Evolutionary conservation across 2,888 invertebrate genomes (phyloP).

Genomic region (Balanococcus diminutus): DNA sequence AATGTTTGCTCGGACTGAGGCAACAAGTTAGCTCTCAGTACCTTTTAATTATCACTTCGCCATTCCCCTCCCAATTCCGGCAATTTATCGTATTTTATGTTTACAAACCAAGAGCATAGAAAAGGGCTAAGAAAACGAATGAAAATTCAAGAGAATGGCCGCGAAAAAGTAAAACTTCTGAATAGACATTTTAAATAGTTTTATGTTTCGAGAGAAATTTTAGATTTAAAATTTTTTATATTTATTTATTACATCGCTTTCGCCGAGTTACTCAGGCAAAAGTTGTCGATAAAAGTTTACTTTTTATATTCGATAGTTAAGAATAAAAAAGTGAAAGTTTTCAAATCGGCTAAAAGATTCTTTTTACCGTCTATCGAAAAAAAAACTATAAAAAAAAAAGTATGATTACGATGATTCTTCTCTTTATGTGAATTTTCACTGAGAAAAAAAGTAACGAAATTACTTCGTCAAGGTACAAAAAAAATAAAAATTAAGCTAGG

Average conservation of each 20-base stretch:
- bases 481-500: neutral
- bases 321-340: conserved; percentile 7
- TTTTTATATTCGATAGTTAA: neutral
- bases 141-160: conserved; percentile 6
- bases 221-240: conserved; percentile 20
- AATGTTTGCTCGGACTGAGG: neutral
- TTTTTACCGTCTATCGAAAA: neutral
- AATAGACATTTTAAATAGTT: conserved; percentile 42
- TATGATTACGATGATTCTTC: neutral
- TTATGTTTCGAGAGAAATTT: neutral
- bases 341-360: neutral
- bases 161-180: conserved; percentile 26
- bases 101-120: neutral
- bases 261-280: neutral
- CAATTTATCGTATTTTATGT: conserved; percentile 10
- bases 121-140: conserved; percentile 10
- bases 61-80: neutral
- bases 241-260: neutral
- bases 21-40: neutral
- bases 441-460: neutral
- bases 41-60: conserved; percentile 28
- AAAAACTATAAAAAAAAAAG: neutral
- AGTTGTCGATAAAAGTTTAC: conserved; percentile 37
- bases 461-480: neutral
- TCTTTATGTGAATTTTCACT: neutral